Evolutionary conservation across 2,888 invertebrate genomes (phyloP).

Genomic region (Metellina segmentata): DNA sequence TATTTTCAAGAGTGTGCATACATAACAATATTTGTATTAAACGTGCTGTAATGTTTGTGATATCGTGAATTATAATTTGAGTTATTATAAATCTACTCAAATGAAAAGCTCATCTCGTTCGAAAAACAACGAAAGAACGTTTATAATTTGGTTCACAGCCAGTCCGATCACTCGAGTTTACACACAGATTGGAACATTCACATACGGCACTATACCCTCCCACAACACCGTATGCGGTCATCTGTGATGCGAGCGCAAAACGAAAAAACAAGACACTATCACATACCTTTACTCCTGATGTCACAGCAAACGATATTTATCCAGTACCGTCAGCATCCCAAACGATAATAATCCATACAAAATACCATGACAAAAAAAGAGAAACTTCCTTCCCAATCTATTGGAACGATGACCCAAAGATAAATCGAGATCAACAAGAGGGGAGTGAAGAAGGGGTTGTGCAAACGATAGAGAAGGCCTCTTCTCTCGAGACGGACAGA

Average conservation of each 20-base stretch:
- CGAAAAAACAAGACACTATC: not conserved
- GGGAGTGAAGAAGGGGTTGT: not conserved
- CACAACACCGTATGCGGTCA: not conserved
- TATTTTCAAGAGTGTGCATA: too few species aligned
- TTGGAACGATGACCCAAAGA: not conserved
- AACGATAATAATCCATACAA: not conserved
- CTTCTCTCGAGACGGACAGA: not conserved
- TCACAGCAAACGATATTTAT: not conserved
- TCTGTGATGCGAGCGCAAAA: not conserved
- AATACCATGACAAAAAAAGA: not conserved
- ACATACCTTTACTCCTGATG: not conserved
- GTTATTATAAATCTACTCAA: too few species aligned
- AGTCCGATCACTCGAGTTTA: not conserved
- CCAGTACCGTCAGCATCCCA: not conserved
- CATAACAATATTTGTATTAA: too few species aligned
- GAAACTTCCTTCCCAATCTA: not conserved
- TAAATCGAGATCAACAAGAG: not conserved
- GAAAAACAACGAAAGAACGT: too few species aligned
- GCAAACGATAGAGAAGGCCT: not conserved
- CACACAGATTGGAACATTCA: not conserved
- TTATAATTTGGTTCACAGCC: too few species aligned
- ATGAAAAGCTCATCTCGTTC: too few species aligned
- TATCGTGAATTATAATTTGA: too few species aligned
- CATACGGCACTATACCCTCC: not conserved
- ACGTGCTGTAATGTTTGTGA: too few species aligned